These are phyloP conservation scores for Hemicrepidius hirtus DNA, from an alignment of 2,888 invertebrate genomes.

Conservation along the genomic window DNA sequence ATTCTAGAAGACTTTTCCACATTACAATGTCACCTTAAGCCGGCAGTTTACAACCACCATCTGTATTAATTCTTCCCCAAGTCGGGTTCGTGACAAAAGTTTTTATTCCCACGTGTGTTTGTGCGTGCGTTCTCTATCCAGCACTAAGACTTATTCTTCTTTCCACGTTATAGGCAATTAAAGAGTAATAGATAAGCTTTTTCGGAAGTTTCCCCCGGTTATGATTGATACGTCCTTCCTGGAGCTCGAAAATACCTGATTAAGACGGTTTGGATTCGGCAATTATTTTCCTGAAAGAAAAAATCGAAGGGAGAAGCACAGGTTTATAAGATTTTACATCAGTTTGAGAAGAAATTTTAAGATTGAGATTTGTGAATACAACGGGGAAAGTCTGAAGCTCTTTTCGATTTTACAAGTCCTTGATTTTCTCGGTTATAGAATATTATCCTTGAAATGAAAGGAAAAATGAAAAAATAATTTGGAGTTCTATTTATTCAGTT, in stretches of 20 bases:
- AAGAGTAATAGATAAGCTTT: conserved; percentile 5
- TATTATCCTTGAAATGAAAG: too few relatives aligned
- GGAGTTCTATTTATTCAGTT: too few relatives aligned
- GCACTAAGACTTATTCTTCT: neutral
- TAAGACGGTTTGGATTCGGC: too few relatives aligned
- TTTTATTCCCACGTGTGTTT: conserved; percentile 22
- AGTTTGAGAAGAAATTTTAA: neutral
- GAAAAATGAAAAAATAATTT: conserved; percentile 2
- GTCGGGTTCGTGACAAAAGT: conserved; percentile 18
- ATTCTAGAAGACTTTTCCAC: conserved; percentile 12
- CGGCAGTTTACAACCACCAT: conserved; percentile 20
- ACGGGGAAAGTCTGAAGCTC: neutral
- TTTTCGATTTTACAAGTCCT: conserved; percentile 7
- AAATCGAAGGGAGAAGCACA: too few relatives aligned
- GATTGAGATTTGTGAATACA: neutral
- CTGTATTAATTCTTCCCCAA: conserved; percentile 13
- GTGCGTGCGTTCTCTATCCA: conserved; percentile 8
- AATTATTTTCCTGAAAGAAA: too few relatives aligned
- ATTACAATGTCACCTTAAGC: conserved; percentile 19
- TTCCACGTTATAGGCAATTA: neutral
- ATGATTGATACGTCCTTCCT: conserved; percentile 1
- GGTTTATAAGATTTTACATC: too few relatives aligned
- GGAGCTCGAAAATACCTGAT: too few relatives aligned
- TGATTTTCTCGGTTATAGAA: neutral
- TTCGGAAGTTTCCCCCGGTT: neutral